Evolutionary conservation across 2,797 vertebrate genomes (phyloP).

Genomic region (Xyrichtys novacula): DNA sequence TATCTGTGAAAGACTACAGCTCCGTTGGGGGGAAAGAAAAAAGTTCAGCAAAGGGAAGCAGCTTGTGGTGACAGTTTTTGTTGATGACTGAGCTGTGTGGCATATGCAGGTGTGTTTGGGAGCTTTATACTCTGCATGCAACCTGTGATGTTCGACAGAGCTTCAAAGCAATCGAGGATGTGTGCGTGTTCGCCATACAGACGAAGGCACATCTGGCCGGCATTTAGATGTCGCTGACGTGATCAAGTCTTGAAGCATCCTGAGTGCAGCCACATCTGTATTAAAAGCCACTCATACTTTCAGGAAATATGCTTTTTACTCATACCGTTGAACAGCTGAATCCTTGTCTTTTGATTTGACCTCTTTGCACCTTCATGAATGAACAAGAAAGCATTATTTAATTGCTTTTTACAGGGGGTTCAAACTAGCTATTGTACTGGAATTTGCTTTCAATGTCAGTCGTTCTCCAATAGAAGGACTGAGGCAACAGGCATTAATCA

Average conservation of each 20-base stretch:
- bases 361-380: slow-evolving; percentile 23
- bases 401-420: not conserved
- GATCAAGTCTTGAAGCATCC: not conserved
- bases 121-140: slow-evolving; percentile 26
- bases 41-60: slow-evolving; percentile 30
- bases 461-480: not conserved
- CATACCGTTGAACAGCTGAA: slow-evolving; percentile 11
- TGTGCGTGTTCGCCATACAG: slow-evolving; percentile 6
- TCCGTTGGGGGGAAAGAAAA: slow-evolving; percentile 9
- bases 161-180: slow-evolving; percentile 31
- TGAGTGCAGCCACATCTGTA: slow-evolving; percentile 12
- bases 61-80: slow-evolving; percentile 11
- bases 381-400: not conserved
- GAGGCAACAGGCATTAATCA: not conserved
- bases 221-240: slow-evolving; percentile 8
- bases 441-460: not conserved
- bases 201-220: slow-evolving; percentile 25
- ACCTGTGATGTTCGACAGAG: slow-evolving; percentile 19
- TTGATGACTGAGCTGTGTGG: slow-evolving; percentile 21
- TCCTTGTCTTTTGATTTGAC: slow-evolving; percentile 8
- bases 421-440: not conserved
- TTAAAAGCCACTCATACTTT: slow-evolving; percentile 1
- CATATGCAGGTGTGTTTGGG: slow-evolving; percentile 20
- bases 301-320: slow-evolving; percentile 7
- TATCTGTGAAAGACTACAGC: slow-evolving; percentile 22